Evolutionary conservation across 2,113 vertebrate species (phyloP).

Genomic region (Tauraco erythrolophus): DNA sequence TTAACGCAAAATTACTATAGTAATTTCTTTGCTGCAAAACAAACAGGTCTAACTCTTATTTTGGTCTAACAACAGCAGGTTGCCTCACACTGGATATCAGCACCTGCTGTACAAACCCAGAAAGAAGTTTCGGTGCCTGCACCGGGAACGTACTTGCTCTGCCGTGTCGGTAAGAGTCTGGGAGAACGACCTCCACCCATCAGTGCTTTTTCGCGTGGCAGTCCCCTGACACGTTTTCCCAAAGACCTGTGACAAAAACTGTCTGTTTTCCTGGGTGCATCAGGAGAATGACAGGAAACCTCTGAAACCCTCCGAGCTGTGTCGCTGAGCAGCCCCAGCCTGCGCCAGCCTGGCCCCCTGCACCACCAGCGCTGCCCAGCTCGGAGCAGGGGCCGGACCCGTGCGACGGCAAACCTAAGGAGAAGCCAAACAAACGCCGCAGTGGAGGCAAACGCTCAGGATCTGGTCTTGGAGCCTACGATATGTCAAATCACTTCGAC

Average conservation of each 20-base stretch:
- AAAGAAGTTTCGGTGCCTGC: neutral
- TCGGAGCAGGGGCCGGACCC: accelerated
- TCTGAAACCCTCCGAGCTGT: neutral
- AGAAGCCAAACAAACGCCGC: neutral
- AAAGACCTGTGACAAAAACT: neutral
- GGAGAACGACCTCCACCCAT: accelerated
- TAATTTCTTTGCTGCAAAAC: neutral
- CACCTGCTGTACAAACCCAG: neutral
- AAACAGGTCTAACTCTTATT: neutral
- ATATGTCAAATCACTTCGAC: neutral
- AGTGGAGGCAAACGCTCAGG: neutral
- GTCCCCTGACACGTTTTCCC: neutral
- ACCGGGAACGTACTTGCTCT: too few species aligned
- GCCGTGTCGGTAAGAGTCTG: accelerated
- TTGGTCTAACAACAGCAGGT: neutral
- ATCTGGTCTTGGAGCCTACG: neutral
- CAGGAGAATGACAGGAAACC: neutral
- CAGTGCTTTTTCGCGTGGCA: neutral
- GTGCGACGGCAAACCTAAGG: accelerated
- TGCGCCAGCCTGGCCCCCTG: neutral
- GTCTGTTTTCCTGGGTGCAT: neutral
- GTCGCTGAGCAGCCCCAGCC: neutral
- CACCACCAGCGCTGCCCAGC: accelerated
- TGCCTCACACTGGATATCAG: neutral
- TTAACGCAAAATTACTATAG: neutral